Evolutionary conservation across 1,140 invertebrate species (phyloP).

Genomic region (Mactra quadrangularis): DNA sequence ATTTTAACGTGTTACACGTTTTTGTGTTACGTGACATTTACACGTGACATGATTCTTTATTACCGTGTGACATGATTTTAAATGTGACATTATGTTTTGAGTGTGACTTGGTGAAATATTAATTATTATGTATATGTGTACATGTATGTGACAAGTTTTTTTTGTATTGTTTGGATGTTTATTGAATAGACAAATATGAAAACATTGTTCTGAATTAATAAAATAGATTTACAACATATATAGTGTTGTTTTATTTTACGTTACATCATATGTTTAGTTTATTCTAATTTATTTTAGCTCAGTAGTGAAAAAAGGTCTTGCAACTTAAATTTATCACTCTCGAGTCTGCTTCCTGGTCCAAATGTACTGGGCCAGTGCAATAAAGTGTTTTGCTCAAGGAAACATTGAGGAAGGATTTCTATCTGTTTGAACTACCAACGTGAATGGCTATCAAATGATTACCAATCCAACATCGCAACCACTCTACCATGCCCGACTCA

Average conservation of each 20-base stretch:
- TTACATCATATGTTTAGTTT: too few relatives aligned
- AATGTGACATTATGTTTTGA: not conserved
- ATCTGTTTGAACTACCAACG: too few relatives aligned
- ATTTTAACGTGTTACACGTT: not conserved
- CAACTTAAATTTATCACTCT: too few relatives aligned
- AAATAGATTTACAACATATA: constrained; percentile 54
- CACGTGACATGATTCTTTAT: not conserved
- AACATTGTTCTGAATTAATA: constrained; percentile 57
- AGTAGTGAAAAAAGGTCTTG: too few relatives aligned
- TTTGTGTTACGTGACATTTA: not conserved
- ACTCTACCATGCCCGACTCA: too few relatives aligned
- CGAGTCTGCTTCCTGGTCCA: too few relatives aligned
- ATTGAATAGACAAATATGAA: constrained; percentile 35
- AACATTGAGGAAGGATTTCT: too few relatives aligned
- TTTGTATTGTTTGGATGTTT: constrained; percentile 62
- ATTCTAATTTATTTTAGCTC: too few relatives aligned
- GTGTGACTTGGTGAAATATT: not conserved
- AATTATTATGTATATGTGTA: not conserved
- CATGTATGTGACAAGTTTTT: constrained; percentile 7
- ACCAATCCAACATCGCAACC: too few relatives aligned
- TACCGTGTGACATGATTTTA: not conserved
- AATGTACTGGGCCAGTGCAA: too few relatives aligned
- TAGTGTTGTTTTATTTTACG: not conserved
- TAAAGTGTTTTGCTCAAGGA: too few relatives aligned
- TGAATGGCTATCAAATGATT: too few relatives aligned